Base-by-base conservation (phyloP, 2,797 vertebrate species). In the Pangasius macronema region DNA sequence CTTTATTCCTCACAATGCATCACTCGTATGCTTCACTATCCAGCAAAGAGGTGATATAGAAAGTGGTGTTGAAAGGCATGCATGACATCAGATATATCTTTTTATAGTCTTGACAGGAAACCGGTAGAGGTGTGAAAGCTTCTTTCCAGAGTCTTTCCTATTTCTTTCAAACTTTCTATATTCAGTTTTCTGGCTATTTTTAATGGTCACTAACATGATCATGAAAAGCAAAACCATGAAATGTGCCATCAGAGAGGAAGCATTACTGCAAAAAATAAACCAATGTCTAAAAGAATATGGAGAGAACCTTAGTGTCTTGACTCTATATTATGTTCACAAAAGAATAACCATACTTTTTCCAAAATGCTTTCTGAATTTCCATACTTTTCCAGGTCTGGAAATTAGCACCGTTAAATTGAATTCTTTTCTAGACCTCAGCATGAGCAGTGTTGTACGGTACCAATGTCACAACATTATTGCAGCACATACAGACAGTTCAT, bases 1-100 rank as follows among this genome's bases (percentile, higher is more conserved):
- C 80, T 88, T 85, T 68, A 88, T 88, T 76, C 80, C 36, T 85
- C 18, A 13, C 79, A 87, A 55, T 88, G 73, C 61, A 72, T 82
- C 10, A 63, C 33, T 76, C 3, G 30, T 39, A 20, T 88, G 57
- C 30, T 85, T 85, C 59, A 46, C 59, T 30, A 39, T 80, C 55
- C 75, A 22, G 14, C 33, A 80, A 63, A 55, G 46, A 39, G 36
- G 36, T 81, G 80, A 24, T 77, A 42, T 84, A 39, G 39, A 82
- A 82, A 82, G 3, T 24, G 63, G 20, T 68, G 42, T 61, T 49
- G 68, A 83, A 67, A 83, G 46, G 46, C 42, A 82, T 51, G 61
- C 81, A 82, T 65, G 13, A 63, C 57, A 46, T 63, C 39, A 20
- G 18, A 61, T 63, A 36, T 16, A 81, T 24, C 13, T 33, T 46